Base-by-base conservation (phyloP, 2,888 invertebrate species). In the Nemapogon koenigi region DNA sequence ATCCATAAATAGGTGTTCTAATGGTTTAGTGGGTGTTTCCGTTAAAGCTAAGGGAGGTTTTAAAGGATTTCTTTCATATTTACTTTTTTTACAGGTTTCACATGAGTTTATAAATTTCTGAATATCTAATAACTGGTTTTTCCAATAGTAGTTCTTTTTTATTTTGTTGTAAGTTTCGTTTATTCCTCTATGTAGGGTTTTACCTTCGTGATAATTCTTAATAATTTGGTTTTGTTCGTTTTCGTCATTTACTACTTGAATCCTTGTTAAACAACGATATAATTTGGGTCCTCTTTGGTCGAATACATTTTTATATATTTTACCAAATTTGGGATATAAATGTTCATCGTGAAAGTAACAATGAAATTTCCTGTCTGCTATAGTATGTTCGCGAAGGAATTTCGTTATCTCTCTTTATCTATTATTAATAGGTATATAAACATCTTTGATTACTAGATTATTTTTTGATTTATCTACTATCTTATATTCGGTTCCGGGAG, bases 101-200 rank as follows among this genome's bases (percentile, higher is more conserved):
- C n/a, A n/a, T n/a, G n/a, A n/a, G 30, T 53, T 54, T 4, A 54
- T 47, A 14, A 40, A 53, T 37, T 43, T 48, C 40, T 53, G 50
- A 15, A 47, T 28, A 6, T 42, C 11, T 27, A 19, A 6, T 36
- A 42, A 29, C 45, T 43, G 43, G 19, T 46, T 45, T 3, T 25
- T 26, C 31, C 36, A 37, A 25, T 36, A 18, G 16, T 40, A 40
- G 11, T 40, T 31, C 16, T 29, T 19, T 3, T 37, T 13, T 25
- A 37, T 8, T 3, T 40, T 16, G 32, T 37, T 35, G 27, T 33
- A 40, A 2, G 30, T 40, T 35, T 40, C 35, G n/a, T n/a, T n/a
- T n/a, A n/a, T n/a, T 10, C 36, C 40, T 16, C 32, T 15, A 17
- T 40, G 43, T 16, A 43, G 19, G 4, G 33, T 43, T 30, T 46